Conservation (phyloP, 2,113 vertebrate species). For the Eurystomus gularis region DNA sequence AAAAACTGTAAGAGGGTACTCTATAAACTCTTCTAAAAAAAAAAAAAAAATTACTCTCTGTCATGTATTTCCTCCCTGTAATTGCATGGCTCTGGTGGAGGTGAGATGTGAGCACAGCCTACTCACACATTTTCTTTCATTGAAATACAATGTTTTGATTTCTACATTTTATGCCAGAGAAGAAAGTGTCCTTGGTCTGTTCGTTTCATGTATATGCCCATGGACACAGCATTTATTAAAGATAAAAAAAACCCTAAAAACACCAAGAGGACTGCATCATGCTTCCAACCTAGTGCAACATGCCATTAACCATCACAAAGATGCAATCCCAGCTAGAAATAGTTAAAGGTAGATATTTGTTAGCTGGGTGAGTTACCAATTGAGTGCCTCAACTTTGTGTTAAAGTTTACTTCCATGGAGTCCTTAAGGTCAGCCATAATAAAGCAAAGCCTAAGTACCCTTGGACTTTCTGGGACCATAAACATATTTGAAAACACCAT, state of each 20-base stretch:
- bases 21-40: neutral
- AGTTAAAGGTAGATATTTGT: neutral
- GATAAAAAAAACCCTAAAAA: accelerated
- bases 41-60: neutral
- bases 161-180: neutral
- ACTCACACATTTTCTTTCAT: neutral
- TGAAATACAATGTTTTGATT: neutral
- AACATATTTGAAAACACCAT: neutral
- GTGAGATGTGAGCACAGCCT: neutral
- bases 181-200: neutral
- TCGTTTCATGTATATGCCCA: neutral
- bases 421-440: neutral
- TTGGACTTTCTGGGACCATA: neutral
- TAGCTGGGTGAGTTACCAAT: neutral
- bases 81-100: neutral
- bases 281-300: neutral
- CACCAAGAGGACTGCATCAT: neutral
- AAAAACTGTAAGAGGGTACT: neutral
- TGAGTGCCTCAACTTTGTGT: neutral
- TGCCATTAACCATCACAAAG: neutral
- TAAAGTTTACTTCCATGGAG: neutral
- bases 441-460: neutral
- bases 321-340: neutral
- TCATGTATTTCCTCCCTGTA: neutral
- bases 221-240: neutral